A percentile compares a stretch with the other conserved stretches of the same genome.
phyloP scores from a whole-genome alignment of 2,888 invertebrate species.

The Heliconius sara region DNA sequence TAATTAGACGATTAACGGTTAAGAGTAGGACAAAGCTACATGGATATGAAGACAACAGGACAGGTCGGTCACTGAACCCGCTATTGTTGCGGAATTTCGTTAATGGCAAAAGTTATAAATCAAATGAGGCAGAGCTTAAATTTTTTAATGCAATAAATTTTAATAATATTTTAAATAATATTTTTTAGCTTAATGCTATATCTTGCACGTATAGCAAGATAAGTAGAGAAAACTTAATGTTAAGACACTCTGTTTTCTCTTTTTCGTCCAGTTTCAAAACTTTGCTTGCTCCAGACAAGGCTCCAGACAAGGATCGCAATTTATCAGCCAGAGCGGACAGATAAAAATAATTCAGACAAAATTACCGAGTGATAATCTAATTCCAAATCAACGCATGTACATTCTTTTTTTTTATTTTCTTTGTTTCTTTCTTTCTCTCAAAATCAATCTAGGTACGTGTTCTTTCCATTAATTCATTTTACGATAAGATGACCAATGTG shows the following conservation, averaged over 20 bases:
- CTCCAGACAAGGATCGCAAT: no score
- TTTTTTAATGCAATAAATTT: no score
- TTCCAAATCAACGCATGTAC: neutral
- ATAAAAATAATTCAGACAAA: neutral
- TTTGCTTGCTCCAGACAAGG: no score
- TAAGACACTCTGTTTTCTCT: no score
- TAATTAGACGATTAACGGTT: conserved; percentile 41
- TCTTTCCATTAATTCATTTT: neutral
- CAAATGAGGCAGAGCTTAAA: neutral
- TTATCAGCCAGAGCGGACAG: no score
- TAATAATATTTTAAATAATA: no score
- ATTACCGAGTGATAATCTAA: neutral
- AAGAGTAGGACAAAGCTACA: conserved; percentile 48
- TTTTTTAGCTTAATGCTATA: no score
- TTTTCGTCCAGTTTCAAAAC: no score
- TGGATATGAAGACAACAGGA: conserved; percentile 52
- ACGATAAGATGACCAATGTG: neutral
- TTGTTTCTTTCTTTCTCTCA: no score
- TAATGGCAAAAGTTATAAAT: conserved; percentile 36
- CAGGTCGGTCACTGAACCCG: conserved; percentile 59
- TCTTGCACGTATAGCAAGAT: no score
- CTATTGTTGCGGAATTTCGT: conserved; percentile 53
- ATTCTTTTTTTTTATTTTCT: neutral
- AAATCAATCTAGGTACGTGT: neutral
- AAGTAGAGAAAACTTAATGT: no score